phyloP scores from a whole-genome alignment of 2,113 vertebrate genomes.

The Sturnira hondurensis region DNA sequence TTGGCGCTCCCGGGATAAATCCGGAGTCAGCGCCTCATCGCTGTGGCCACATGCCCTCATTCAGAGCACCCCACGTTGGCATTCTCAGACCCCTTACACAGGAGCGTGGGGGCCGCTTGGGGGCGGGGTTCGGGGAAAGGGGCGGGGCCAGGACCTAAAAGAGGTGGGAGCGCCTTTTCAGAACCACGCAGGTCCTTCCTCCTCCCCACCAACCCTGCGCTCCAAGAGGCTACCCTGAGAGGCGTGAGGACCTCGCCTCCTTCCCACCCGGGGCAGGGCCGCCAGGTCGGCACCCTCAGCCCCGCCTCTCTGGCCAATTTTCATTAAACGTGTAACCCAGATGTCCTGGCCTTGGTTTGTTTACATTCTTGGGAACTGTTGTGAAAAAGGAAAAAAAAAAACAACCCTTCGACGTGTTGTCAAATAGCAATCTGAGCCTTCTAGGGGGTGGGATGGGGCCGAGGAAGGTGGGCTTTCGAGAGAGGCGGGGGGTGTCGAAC shows the following conservation, averaged over 20 bases:
- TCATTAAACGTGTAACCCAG: slow-evolving; percentile 89
- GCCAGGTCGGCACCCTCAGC: background rate
- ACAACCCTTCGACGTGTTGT: slow-evolving; percentile 70
- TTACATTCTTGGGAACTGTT: slow-evolving; percentile 88
- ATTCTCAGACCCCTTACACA: accelerated
- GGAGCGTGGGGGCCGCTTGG: accelerated
- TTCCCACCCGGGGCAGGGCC: background rate
- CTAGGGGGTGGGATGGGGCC: background rate
- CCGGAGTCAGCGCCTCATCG: accelerated
- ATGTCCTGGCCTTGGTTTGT: slow-evolving; percentile 90
- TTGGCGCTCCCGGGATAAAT: background rate
- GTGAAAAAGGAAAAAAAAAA: slow-evolving; percentile 62
- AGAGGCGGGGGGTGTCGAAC: background rate
- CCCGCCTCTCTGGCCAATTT: slow-evolving; percentile 42
- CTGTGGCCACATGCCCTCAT: too few relatives aligned
- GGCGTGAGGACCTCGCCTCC: accelerated
- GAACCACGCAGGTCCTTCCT: background rate
- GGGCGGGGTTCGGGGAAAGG: background rate
- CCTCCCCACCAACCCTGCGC: accelerated
- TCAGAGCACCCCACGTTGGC: accelerated
- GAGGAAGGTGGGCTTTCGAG: background rate
- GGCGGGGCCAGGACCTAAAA: background rate
- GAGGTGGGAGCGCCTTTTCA: accelerated
- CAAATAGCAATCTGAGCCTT: slow-evolving; percentile 75
- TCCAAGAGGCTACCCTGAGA: too few relatives aligned